Evolutionary conservation across 2,113 vertebrate genomes (phyloP).

Genomic region (Gobius niger): DNA sequence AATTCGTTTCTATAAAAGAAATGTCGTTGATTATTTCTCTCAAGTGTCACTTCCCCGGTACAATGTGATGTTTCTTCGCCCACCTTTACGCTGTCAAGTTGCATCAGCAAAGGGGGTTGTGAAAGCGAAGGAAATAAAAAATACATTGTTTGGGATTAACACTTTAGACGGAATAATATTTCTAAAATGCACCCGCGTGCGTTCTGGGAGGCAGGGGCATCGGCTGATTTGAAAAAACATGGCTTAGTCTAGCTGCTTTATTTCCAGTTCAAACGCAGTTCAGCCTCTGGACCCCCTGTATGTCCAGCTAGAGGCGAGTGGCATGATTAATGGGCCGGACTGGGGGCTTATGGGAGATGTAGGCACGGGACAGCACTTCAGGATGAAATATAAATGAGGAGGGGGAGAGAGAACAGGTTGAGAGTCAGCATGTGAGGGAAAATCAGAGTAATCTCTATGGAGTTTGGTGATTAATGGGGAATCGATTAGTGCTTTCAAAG

Average conservation of each 20-base stretch:
- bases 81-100: constrained; percentile 41
- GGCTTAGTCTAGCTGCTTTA: constrained; percentile 43
- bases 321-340: constrained; percentile 47
- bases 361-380: not conserved
- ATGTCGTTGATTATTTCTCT: constrained; percentile 21
- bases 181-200: constrained; percentile 36
- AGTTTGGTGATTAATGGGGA: constrained; percentile 3
- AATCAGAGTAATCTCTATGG: not conserved
- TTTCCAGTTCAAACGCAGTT: constrained; percentile 69
- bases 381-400: constrained; percentile 11
- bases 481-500: not conserved
- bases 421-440: not conserved
- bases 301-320: constrained; percentile 33
- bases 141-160: constrained; percentile 43
- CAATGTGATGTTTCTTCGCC: constrained; percentile 29
- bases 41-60: constrained; percentile 18
- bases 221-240: constrained; percentile 36
- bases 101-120: constrained; percentile 30
- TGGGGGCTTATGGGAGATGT: constrained; percentile 35
- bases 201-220: constrained; percentile 22
- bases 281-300: constrained; percentile 51
- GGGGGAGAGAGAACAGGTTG: constrained; percentile 11
- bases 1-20: constrained; percentile 25
- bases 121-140: not conserved
- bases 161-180: constrained; percentile 44